Percentiles rank a stretch among this genome's conserved stretches.
Evolutionary conservation across 2,797 vertebrate species (phyloP).

Genomic region (Siniperca obscura): DNA sequence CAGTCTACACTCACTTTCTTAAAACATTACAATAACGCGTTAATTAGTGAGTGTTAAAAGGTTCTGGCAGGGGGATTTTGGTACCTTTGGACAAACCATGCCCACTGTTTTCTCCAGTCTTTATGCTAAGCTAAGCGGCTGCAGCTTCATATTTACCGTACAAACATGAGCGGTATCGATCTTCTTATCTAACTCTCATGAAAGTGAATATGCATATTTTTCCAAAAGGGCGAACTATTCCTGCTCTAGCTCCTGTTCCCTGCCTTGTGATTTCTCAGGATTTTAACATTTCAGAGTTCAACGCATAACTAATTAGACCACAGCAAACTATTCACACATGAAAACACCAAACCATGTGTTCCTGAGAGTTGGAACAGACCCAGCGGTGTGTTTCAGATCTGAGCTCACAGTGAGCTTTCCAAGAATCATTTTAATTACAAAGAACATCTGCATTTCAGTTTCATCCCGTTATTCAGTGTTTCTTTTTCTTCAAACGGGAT

Average conservation of each 20-base stretch:
- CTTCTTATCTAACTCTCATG: too few relatives aligned
- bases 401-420: not conserved
- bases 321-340: not conserved
- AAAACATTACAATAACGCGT: too few relatives aligned
- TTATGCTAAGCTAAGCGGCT: too few relatives aligned
- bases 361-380: not conserved
- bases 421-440: not conserved
- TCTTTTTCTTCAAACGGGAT: too few relatives aligned
- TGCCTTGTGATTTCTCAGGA: not conserved
- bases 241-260: not conserved
- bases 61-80: too few relatives aligned
- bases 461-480: not conserved
- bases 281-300: not conserved
- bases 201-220: too few relatives aligned
- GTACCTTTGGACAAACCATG: too few relatives aligned
- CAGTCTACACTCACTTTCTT: too few relatives aligned
- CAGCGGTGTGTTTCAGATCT: not conserved
- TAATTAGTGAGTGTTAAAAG: too few relatives aligned
- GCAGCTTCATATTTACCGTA: too few relatives aligned
- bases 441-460: not conserved
- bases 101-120: too few relatives aligned
- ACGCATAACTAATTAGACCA: not conserved
- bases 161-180: too few relatives aligned
- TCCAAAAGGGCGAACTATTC: not conserved
- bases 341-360: not conserved